A percentile compares a stretch with the other conserved stretches of the same genome.
Evolutionary conservation across 2,888 invertebrate genomes (phyloP).

Genomic region (Seira musarum): DNA sequence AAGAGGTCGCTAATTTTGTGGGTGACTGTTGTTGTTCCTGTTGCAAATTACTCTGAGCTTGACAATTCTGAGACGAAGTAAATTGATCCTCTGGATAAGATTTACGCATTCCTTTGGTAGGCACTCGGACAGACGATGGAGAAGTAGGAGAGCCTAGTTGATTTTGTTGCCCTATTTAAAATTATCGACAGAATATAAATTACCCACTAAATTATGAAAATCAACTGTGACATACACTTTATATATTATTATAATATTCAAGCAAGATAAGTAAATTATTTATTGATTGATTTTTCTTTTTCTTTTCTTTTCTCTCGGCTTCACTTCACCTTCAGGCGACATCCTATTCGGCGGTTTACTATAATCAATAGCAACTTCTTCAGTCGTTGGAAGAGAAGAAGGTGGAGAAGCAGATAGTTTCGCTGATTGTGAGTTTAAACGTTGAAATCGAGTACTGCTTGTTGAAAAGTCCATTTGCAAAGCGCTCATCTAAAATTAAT

Average conservation of each 20-base stretch:
- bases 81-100: conserved; percentile 54
- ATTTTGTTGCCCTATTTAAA: background rate
- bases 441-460: conserved; percentile 42
- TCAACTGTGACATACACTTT: too few relatives aligned
- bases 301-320: background rate
- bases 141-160: background rate
- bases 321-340: conserved; percentile 50
- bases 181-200: too few relatives aligned
- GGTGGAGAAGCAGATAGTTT: conserved; percentile 3
- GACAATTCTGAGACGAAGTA: background rate
- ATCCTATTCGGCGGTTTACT: conserved; percentile 51
- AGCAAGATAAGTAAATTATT: too few relatives aligned
- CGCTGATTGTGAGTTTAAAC: conserved; percentile 29
- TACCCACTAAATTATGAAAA: background rate
- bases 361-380: conserved; percentile 52
- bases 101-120: conserved; percentile 57
- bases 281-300: background rate
- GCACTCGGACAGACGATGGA: conserved; percentile 35
- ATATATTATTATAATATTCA: too few relatives aligned
- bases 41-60: conserved; percentile 13
- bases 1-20: conserved; percentile 2
- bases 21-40: conserved; percentile 13
- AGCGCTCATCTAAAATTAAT: conserved; percentile 46
- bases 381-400: conserved; percentile 32
- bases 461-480: conserved; percentile 47